Evolutionary conservation across 2,113 vertebrate species (phyloP).

Genomic region (Pagrus major): DNA sequence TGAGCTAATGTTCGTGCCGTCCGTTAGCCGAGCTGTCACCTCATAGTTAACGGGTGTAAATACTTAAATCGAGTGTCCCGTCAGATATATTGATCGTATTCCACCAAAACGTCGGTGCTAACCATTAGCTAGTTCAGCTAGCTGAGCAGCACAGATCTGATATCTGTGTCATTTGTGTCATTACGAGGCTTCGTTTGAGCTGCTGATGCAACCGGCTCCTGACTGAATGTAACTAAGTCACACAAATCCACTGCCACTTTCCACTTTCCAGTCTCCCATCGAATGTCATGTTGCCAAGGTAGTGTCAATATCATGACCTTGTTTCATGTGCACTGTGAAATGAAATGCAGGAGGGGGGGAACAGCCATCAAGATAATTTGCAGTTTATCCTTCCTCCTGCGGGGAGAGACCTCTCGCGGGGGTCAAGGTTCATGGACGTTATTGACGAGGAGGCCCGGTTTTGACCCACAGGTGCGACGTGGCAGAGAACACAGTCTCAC

Average conservation of each 20-base stretch:
- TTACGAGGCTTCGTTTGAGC: background rate
- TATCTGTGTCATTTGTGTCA: too few species aligned
- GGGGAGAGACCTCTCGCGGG: background rate
- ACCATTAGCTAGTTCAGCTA: too few species aligned
- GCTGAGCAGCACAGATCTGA: too few species aligned
- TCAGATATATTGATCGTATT: background rate
- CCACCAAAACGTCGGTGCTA: too few species aligned
- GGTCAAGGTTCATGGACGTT: conserved; percentile 35
- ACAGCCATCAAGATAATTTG: conserved; percentile 7
- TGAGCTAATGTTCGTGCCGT: too few species aligned
- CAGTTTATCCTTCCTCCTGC: conserved; percentile 36
- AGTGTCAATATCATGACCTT: conserved; percentile 12
- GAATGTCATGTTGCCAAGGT: background rate
- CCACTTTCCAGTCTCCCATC: background rate
- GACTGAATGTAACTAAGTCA: background rate
- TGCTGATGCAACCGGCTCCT: background rate
- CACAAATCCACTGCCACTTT: background rate
- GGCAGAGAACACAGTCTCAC: background rate
- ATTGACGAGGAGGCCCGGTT: background rate
- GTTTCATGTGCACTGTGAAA: conserved; percentile 5
- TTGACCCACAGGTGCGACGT: conserved; percentile 5
- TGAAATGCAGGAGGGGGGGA: background rate
- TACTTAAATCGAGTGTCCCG: background rate
- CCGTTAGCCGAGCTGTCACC: too few species aligned
- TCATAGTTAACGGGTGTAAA: too few species aligned